phyloP scores from a whole-genome alignment of 2,888 invertebrate genomes.

The Hecatera dysodea region DNA sequence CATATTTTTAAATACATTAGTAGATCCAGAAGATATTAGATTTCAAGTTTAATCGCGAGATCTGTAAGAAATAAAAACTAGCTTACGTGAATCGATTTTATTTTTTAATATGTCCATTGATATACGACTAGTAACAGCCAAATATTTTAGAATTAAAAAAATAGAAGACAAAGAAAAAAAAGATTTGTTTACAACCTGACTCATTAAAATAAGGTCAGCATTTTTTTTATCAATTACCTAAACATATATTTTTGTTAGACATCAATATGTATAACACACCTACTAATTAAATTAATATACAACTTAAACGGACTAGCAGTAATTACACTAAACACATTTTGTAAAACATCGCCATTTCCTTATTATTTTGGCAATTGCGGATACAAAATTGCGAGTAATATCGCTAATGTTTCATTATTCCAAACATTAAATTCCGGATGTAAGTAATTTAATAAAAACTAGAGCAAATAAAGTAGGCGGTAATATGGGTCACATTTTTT shows the following conservation, averaged over 20 bases:
- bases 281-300: not conserved
- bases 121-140: not conserved
- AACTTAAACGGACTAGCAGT: too few species aligned
- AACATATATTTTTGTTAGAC: not conserved
- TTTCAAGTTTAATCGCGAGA: conserved; percentile 37
- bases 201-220: not conserved
- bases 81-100: conserved; percentile 4
- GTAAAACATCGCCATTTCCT: not conserved
- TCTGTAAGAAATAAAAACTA: conserved; percentile 28
- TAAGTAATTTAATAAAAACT: conserved; percentile 44
- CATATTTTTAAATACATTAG: conserved; percentile 26
- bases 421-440: conserved; percentile 55
- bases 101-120: too few species aligned
- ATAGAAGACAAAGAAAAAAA: too few species aligned
- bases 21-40: not conserved
- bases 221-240: not conserved
- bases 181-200: not conserved
- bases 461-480: conserved; percentile 28
- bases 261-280: not conserved
- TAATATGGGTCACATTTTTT: conserved; percentile 51
- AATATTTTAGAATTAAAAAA: not conserved
- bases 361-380: conserved; percentile 19
- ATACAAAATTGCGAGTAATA: conserved; percentile 18
- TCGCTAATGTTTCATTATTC: conserved; percentile 27
- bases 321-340: not conserved